Percentiles rank a stretch among this genome's conserved stretches.
Conservation (phyloP, 2,888 invertebrate genomes). For the Pedicia rivosa region DNA sequence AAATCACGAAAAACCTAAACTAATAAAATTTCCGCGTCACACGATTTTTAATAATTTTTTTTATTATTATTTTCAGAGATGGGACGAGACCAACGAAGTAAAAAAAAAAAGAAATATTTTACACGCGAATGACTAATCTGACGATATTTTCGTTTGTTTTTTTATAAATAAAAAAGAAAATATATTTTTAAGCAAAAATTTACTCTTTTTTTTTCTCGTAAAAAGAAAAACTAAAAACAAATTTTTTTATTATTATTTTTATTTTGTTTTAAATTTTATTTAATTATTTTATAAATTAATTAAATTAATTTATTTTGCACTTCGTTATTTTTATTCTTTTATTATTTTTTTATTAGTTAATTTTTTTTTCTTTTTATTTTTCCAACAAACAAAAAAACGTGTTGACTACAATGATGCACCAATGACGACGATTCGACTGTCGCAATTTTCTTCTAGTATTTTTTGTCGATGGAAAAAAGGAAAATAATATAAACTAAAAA, state of each 20-base stretch:
- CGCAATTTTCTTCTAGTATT: conserved; percentile 6
- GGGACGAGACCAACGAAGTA: not conserved
- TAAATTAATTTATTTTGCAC: not conserved
- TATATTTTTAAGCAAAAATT: not conserved
- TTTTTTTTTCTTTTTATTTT: too few species aligned
- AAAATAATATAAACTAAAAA: not conserved
- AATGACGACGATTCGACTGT: conserved; percentile 6
- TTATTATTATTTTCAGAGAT: too few species aligned
- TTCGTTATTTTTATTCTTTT: too few species aligned
- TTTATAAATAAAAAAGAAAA: not conserved
- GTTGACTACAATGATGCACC: not conserved
- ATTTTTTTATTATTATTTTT: not conserved
- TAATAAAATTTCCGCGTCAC: too few species aligned
- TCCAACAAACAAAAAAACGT: too few species aligned
- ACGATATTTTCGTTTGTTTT: not conserved
- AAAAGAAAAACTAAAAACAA: not conserved
- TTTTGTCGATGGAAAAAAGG: conserved; percentile 2
- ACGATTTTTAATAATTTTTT: too few species aligned
- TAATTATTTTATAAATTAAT: not conserved
- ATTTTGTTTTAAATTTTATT: not conserved
- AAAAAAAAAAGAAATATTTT: not conserved
- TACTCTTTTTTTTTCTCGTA: not conserved
- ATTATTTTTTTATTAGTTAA: too few species aligned
- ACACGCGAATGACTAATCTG: not conserved
- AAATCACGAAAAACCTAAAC: too few species aligned